A percentile compares a stretch with the other conserved stretches of the same genome.
phyloP scores from a whole-genome alignment of 2,113 vertebrate genomes.

The Ciconia maguari region DNA sequence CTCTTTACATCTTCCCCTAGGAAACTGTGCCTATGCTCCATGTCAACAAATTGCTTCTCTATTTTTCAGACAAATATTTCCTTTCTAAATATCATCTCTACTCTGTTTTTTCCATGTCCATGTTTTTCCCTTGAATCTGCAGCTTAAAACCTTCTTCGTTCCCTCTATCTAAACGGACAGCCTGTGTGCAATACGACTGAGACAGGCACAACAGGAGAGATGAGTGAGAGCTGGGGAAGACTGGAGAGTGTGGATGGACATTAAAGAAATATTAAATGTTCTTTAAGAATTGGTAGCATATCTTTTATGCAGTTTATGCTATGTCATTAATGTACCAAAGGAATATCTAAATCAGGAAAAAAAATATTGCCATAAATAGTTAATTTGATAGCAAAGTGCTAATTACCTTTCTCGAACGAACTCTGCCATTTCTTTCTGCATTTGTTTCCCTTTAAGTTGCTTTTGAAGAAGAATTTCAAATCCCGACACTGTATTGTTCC shows the following conservation, averaged over 20 bases:
- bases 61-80: not conserved
- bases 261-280: not conserved
- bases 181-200: not conserved
- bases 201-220: not conserved
- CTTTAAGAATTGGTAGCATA: not conserved
- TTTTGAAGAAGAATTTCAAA: constrained; percentile 97
- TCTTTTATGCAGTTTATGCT: not conserved
- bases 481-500: constrained; percentile 85
- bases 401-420: constrained; percentile 93
- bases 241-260: not conserved
- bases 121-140: not conserved
- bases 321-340: not conserved
- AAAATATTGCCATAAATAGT: not conserved
- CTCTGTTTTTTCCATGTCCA: not conserved
- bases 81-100: not conserved
- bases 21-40: not conserved
- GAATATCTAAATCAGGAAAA: not conserved
- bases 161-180: not conserved
- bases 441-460: constrained; percentile 97
- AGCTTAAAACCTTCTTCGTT: not conserved
- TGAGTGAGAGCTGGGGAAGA: not conserved
- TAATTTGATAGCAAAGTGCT: not conserved
- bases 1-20: not conserved
- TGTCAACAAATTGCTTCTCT: not conserved
- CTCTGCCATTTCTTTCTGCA: constrained; percentile 99